Conservation (phyloP, 2,797 vertebrate genomes). For the Malacoctenus gilli region DNA sequence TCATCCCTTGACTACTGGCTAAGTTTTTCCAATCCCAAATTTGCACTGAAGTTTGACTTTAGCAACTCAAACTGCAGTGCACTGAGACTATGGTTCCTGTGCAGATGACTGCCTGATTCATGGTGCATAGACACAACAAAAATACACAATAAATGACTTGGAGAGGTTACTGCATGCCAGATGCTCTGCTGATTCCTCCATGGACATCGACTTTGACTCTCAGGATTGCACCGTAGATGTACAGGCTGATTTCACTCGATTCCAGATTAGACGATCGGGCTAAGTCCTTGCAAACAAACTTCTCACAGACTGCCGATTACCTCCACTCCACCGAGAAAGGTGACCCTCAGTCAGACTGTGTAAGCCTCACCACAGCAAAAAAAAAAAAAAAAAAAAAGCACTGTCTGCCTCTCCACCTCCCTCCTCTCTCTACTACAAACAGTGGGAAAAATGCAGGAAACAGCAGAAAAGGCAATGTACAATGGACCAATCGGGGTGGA, state of each 20-base stretch:
- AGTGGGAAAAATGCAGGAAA: constrained; percentile 56
- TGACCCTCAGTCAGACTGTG: constrained; percentile 53
- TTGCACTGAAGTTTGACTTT: too few relatives aligned
- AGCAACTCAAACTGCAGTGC: too few relatives aligned
- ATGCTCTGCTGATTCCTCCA: too few relatives aligned
- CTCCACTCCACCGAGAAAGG: constrained; percentile 39
- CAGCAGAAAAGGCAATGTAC: constrained; percentile 47
- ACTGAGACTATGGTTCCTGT: too few relatives aligned
- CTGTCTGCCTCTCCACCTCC: not conserved
- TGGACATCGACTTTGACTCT: not conserved
- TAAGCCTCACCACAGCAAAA: constrained; percentile 11
- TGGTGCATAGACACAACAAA: too few relatives aligned
- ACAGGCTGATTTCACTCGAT: not conserved
- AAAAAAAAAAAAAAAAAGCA: too few relatives aligned
- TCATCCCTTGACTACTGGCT: too few relatives aligned
- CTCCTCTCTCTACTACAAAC: constrained; percentile 29
- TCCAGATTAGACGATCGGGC: too few relatives aligned
- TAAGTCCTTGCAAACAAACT: constrained; percentile 16
- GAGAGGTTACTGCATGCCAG: too few relatives aligned
- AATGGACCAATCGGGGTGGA: constrained; percentile 28
- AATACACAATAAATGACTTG: too few relatives aligned
- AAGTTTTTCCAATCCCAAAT: too few relatives aligned
- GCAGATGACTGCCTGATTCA: too few relatives aligned
- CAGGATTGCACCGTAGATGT: not conserved
- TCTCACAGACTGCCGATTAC: not conserved